A percentile compares a stretch with the other conserved stretches of the same genome.
Conservation (phyloP, 2,113 vertebrate genomes). For the Todiramphus chloris region DNA sequence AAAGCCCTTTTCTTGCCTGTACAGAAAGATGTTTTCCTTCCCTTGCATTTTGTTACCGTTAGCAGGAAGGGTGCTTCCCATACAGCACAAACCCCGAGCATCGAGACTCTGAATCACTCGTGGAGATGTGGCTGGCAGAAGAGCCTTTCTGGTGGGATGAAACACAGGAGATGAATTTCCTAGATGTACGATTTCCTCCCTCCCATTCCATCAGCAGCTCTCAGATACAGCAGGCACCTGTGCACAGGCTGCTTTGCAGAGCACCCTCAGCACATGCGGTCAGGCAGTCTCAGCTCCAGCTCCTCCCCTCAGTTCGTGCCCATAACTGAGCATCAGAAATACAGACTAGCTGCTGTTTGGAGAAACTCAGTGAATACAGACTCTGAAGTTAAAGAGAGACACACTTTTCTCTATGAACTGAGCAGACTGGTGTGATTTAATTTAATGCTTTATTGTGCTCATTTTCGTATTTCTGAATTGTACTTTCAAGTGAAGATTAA, state of each 20-base stretch:
- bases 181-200: background rate
- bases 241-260: background rate
- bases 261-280: background rate
- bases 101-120: accelerated
- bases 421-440: background rate
- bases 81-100: background rate
- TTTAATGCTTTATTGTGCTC: slow-evolving; percentile 10
- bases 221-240: slow-evolving; percentile 4
- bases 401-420: background rate
- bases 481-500: slow-evolving; percentile 28
- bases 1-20: background rate
- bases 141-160: background rate
- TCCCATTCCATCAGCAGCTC: background rate
- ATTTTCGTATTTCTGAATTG: slow-evolving; percentile 2
- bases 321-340: background rate
- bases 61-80: background rate
- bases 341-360: background rate
- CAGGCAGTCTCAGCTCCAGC: background rate
- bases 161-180: background rate
- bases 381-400: background rate
- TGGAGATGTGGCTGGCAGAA: background rate
- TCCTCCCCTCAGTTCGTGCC: background rate
- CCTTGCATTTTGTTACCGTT: background rate
- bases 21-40: background rate
- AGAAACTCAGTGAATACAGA: background rate